Evolutionary conservation across 2,888 invertebrate genomes (phyloP), one percentile per base, ranked within the genome.

Genomic region (Coenonympha arcania): DNA sequence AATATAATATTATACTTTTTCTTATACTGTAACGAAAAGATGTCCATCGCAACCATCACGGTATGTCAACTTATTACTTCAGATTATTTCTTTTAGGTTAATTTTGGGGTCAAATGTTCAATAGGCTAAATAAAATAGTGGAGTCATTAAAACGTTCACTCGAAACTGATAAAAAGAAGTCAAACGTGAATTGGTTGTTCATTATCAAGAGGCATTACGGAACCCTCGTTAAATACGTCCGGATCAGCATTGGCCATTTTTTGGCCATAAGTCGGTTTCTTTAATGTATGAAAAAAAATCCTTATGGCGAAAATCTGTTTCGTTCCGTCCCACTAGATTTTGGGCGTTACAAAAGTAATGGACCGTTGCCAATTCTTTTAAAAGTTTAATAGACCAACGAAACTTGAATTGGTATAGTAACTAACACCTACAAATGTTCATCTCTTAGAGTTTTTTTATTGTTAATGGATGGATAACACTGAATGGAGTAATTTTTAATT

Each of bases 361-460:
- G 62, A 58, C 66, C 66, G 64, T 70, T 60, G 61, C 70, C 57
- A 69, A 73, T 69, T 44, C 34, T 31, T 52, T 52, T 43, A 55
- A 54, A 40, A 26, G 15, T 47, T 42, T 48, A 46, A 49, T 43
- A 30, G 40, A 48, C 48, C 47, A 37, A 46, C 50, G 49, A 45
- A 24, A 36, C 24, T 11, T 6, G 30, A 42, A 48, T 48, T 15
- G 16, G 16, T 33, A 34, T 39, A n/a, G 11, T 11, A 34, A 34
- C 26, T 11, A 34, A 34, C 26, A 36, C 24, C 34, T 26, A 19
- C 3, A 3, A 11, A 39, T 22, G 13, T 6, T 13, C 20, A 22
- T 34, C 11, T 22, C 24, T 15, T 22, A n/a, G 8, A 13, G 11
- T 11, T 36, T 37, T 13, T 4, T 6, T 11, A 11, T 5, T 6